Base-by-base conservation (phyloP, 2,888 invertebrate species). In the Drosophila mettleri region DNA sequence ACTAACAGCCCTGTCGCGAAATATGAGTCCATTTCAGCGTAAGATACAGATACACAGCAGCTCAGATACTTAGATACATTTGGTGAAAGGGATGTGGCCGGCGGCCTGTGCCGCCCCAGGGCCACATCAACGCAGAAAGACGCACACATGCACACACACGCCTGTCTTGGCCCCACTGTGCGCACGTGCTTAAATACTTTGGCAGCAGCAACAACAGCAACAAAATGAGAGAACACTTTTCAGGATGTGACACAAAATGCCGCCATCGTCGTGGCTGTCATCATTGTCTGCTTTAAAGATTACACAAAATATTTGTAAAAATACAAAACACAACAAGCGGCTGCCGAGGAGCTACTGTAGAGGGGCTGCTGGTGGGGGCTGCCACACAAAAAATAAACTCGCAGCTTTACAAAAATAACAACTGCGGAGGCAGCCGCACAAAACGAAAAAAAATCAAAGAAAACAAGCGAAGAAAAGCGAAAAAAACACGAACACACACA, bases 221-320 rank as follows among this genome's bases (percentile, higher is more conserved):
- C 20, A 52, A 74, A 58, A 72, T 57, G 67, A 64, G 70, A 53
- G 66, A 79, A 74, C 67, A 69, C 73, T 78, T 68, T 85, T 81
- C 84, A 86, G 86, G 88, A 86, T 86, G 88, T 88, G 85, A 86
- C 88, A 88, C 85, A 86, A 85, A 86, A 87, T 87, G 86, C 88
- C 87, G 87, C 85, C 86, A 85, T 86, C 86, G 86, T 85, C 86
- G 82, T 77, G 77, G 85, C 88, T 88, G 86, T 88, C 86, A 86
- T 86, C 86, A 81, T 90, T 84, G 89, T 89, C 87, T 89, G 88
- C 80, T 86, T 89, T 86, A 87, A 88, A 88, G 89, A 89, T 90
- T 89, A 89, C 81, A 87, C 87, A 78, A 85, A 88, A 86, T 80
- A 80, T 85, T 89, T 81, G 78, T 87, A 79, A 75, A 82, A 88